Base-by-base conservation (phyloP, 2,888 invertebrate genomes). In the Digitonthophagus gazella region DNA sequence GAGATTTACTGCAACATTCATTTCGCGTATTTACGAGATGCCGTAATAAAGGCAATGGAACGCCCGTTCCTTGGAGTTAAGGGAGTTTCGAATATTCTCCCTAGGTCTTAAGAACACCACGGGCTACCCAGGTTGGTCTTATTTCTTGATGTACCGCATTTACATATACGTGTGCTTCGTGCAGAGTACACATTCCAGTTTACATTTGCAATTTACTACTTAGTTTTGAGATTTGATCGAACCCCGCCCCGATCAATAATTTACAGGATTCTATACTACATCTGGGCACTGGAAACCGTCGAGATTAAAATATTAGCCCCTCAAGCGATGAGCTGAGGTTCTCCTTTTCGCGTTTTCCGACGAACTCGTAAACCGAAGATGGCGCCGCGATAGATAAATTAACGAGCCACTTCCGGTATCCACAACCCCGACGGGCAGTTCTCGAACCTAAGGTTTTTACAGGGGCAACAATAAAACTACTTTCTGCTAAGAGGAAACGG, bases 401-500 rank as follows among this genome's bases (percentile, higher is more conserved):
- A 61, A 61, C 73, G 70, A 63, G 61, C 64, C 64, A 67, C 70
- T 72, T 72, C 73, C 73, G 73, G 70, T 71, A 72, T 67, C 72
- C 65, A 65, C 66, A 65, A 64, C 57, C 61, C 14, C 61, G 5
- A 19, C 19, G 19, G 19, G 61, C 18, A 61, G 16, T 19, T 61
- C 18, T 18, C 61, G 61, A 16, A 61, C 20, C 61, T 18, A 20
- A 18, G 19, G 61, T 20, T 61, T 61, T 61, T 61, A 61, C 61
- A 61, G 61, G 61, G 4, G 18, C 18, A 18, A 61, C 61, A 61
- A 61, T 61, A 61, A 61, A 61, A 61, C 61, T 20, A 19, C 61
- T 61, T 61, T 19, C 11, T 5, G 4, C 61, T 19, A 18, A 18
- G 18, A 19, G 18, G 28, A 44, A 61, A 61, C n/a, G 20, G 61